Percentiles rank a stretch among this genome's conserved stretches.
Evolutionary conservation across 2,888 invertebrate genomes (phyloP).

Genomic region (Dromius quadrimaculatus): DNA sequence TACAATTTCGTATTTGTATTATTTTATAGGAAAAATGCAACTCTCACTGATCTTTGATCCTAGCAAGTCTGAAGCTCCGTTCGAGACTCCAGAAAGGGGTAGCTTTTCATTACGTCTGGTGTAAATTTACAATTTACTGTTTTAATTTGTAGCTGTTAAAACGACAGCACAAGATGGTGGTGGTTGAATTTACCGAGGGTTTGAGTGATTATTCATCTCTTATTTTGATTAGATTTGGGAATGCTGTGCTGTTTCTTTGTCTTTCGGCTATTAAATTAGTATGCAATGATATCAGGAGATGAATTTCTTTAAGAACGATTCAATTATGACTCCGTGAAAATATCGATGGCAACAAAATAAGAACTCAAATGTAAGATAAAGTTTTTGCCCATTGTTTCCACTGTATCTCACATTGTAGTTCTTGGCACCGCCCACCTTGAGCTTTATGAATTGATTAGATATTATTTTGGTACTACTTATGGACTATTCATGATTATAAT

Average conservation of each 20-base stretch:
- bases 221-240: conserved; percentile 1
- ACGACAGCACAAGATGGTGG: neutral
- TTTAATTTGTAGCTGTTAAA: conserved; percentile 45
- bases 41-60: too few species aligned
- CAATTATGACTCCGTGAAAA: conserved; percentile 5
- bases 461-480: too few species aligned
- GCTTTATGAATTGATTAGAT: too few species aligned
- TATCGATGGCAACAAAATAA: neutral
- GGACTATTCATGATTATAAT: too few species aligned
- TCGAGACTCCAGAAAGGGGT: conserved; percentile 21
- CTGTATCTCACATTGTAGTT: neutral
- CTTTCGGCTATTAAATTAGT: conserved; percentile 21
- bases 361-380: too few species aligned
- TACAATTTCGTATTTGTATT: too few species aligned
- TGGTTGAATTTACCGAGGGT: neutral
- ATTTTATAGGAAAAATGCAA: too few species aligned
- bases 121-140: conserved; percentile 44
- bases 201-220: conserved; percentile 35
- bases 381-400: neutral
- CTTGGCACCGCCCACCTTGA: too few species aligned
- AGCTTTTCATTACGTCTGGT: conserved; percentile 18
- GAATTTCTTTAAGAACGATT: conserved; percentile 3
- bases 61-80: conserved; percentile 4
- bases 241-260: conserved; percentile 12
- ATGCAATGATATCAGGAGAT: neutral